Conservation (phyloP, 1,140 invertebrate genomes). For the Hydropsyche tenuis region DNA sequence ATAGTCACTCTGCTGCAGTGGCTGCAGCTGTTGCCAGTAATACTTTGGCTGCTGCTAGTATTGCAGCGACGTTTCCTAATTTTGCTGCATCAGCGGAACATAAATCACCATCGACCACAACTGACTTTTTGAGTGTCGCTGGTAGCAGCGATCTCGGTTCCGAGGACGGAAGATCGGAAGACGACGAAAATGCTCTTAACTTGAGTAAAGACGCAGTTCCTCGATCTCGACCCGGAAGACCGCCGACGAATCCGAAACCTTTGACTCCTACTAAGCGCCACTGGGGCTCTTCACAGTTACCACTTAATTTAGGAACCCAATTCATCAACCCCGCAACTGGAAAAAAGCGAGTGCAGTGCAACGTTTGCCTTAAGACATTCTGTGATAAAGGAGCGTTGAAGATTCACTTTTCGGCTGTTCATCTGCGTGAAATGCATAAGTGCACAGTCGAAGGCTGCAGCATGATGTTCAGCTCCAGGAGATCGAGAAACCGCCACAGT, state of each 20-base stretch:
- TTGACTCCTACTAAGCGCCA: slow-evolving; percentile 89
- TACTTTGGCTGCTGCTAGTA: slow-evolving; percentile 53
- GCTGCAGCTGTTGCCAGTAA: slow-evolving; percentile 63
- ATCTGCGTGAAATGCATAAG: slow-evolving; percentile 98
- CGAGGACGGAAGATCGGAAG: slow-evolving; percentile 66
- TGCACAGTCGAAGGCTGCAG: slow-evolving; percentile 98
- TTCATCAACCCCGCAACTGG: slow-evolving; percentile 91
- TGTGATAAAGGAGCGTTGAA: slow-evolving; percentile 99
- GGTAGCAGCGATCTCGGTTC: slow-evolving; percentile 54
- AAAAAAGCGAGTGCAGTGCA: slow-evolving; percentile 97
- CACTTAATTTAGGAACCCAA: slow-evolving; percentile 85
- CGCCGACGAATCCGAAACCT: slow-evolving; percentile 72
- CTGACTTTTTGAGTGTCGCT: slow-evolving; percentile 55
- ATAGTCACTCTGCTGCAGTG: slow-evolving; percentile 62
- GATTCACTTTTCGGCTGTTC: slow-evolving; percentile 99
- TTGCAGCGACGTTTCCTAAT: slow-evolving; percentile 56
- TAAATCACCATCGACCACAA: slow-evolving; percentile 57
- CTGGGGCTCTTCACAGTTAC: slow-evolving; percentile 83
- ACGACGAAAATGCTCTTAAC: slow-evolving; percentile 76
- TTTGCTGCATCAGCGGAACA: slow-evolving; percentile 41
- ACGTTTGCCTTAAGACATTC: slow-evolving; percentile 98
- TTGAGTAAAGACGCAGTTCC: slow-evolving; percentile 67
- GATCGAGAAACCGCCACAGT: slow-evolving; percentile 95
- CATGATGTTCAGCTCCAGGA: slow-evolving; percentile 98
- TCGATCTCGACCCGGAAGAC: slow-evolving; percentile 58